Conservation (phyloP, 92 coral and sea anemone genomes). For the Epizoanthus stellaris region DNA sequence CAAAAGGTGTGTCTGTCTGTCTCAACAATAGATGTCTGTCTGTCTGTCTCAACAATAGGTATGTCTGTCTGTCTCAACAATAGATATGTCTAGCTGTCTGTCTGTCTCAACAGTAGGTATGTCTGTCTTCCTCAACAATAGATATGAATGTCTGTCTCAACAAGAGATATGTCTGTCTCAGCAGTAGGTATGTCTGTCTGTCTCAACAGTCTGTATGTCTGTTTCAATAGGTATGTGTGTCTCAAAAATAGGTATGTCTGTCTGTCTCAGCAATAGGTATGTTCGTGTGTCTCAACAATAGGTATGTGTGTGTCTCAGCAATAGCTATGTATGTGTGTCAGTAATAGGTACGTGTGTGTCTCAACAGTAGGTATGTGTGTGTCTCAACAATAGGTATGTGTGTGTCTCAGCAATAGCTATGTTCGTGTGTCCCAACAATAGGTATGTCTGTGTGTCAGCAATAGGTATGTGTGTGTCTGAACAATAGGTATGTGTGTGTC, state of each 20-base stretch:
- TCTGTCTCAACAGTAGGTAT: background rate
- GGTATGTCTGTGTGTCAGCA: too few species aligned
- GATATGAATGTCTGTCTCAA: conserved; percentile 22
- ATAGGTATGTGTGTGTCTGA: background rate
- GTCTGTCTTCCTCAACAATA: background rate
- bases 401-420: too few species aligned
- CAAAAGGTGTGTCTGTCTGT: too few species aligned
- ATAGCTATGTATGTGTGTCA: background rate
- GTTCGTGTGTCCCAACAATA: background rate
- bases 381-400: background rate
- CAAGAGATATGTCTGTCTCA: conserved; percentile 61
- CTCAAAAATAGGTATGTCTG: conserved; percentile 77
- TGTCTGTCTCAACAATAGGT: background rate
- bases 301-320: conserved; percentile 61
- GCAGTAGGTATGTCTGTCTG: too few species aligned
- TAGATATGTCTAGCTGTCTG: conserved; percentile 76
- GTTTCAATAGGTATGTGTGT: background rate
- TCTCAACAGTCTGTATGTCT: conserved; percentile 63
- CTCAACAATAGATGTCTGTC: conserved; percentile 83
- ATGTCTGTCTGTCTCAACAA: conserved; percentile 42
- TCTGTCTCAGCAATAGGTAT: background rate
- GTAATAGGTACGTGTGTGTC: too few species aligned
- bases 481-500: too few species aligned
- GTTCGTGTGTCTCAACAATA: conserved; percentile 56
- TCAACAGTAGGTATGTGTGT: conserved; percentile 81